Base-by-base conservation (phyloP, 2,113 vertebrate species). In the Anoura caudifer region DNA sequence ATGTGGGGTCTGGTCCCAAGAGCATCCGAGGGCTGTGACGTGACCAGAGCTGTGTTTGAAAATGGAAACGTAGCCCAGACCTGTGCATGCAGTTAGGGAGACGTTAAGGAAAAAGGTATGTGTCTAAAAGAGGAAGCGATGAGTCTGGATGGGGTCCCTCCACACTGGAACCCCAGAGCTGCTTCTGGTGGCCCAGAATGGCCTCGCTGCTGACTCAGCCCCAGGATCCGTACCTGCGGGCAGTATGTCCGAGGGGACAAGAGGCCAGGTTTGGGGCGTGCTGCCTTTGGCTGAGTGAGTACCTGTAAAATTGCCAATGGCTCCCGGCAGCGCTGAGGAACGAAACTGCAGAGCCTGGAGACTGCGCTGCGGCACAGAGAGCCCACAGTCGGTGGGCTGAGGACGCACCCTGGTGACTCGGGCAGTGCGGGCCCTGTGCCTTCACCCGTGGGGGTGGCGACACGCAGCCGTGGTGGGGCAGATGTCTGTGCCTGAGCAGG, bases 1-100 rank as follows among this genome's bases (percentile, higher is more conserved):
- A 28, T 0, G 0, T 33, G 31, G n/a, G 38, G 5, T n/a, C n/a
- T 1, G 31, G 36, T 26, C 12, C 89, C 36, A 22, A 0, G 85
- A 86, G 36, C 14, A 3, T 16, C 4, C 3, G 56, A 63, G 59
- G 45, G 43, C 26, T 1, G 8, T 4, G 1, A 36, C 7, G 4
- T 2, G 4, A 15, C 11, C 16, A 3, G 54, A 83, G 26, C 9
- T 5, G 33, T 36, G 61, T 76, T 31, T 61, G 47, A 0, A n/a
- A 17, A 12, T 24, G 33, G 54, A 36, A 47, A 38, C 0, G 1
- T 56, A 14, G 90, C 43, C 31, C 69, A 45, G 73, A 2, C 24
- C 9, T 31, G 52, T 14, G 16, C 7, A 14, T 31, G 17, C 4
- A 0, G 8, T 15, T 4, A 22, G 20, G 38, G 38, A 33, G 1